Base-by-base conservation (phyloP, 2,113 vertebrate species). In the Cheilinus undulatus region DNA sequence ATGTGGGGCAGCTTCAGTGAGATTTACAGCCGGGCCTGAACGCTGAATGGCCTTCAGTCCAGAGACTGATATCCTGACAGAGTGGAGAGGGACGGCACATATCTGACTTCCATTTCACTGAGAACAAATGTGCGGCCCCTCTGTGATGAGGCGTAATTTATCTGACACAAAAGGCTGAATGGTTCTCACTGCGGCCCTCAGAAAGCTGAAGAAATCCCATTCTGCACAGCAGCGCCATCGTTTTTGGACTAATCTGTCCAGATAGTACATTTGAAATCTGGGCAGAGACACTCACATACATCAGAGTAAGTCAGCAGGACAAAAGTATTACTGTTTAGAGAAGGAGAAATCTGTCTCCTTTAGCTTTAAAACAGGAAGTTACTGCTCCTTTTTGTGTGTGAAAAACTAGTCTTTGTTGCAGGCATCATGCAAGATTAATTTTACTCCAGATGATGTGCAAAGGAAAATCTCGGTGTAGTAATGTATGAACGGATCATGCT, bases 21-120 rank as follows among this genome's bases (percentile, higher is more conserved):
- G 76, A 86, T 87, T 88, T 85, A 89, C 72, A 49, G 82, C 67
- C 76, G 59, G 0, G 48, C 7, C 74, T 69, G 64, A 80, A 73
- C 27, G 42, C 68, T 67, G 74, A 72, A 69, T 14, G 40, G 45
- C 70, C 60, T 22, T 71, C 24, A 0, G 62, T 69, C 72, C 43
- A 76, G 34, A 56, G 60, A 72, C 66, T 36, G 85, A 78, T 82
- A 22, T 8, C 23, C 42, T 48, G 45, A 22, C 53, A 52, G 56
- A 81, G 46, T 58, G 49, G 60, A 73, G 54, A 54, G 48, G 73
- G 43, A 59, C 26, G 3, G 60, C 71, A 34, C 58, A 84, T 85
- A 76, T 78, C 59, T 68, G 59, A 52, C 71, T 6, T 1, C 53
- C 57, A 48, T 80, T 86, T 73, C 56, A 5, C 42, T 27, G 27